Evolutionary conservation across 2,797 vertebrate species (phyloP).

Genomic region (Cichlasoma orientale): DNA sequence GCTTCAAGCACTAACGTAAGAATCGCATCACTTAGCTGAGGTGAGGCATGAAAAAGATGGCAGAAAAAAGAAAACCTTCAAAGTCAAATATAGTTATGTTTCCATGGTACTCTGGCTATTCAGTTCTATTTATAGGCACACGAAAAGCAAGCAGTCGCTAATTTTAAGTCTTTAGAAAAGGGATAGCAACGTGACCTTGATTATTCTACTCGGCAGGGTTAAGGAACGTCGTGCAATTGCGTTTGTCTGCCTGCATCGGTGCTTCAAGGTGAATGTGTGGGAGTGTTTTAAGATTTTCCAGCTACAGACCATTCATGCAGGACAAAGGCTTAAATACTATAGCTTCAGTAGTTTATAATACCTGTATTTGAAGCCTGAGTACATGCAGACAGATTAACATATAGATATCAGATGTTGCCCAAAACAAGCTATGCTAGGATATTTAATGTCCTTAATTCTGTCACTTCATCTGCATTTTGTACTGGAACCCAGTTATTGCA

Average conservation of each 20-base stretch:
- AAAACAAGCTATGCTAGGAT: background rate
- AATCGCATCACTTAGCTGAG: constrained; percentile 16
- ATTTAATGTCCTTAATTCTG: background rate
- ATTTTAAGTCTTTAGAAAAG: constrained; percentile 37
- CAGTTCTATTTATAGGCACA: constrained; percentile 58
- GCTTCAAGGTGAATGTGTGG: constrained; percentile 51
- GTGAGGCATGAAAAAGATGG: constrained; percentile 15
- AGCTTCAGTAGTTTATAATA: constrained; percentile 13
- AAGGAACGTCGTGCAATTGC: constrained; percentile 39
- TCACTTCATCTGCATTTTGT: background rate
- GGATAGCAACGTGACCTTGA: constrained; percentile 43
- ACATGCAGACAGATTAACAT: background rate
- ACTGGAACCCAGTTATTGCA: background rate
- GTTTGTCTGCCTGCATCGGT: constrained; percentile 14
- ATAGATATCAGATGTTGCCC: background rate
- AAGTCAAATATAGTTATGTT: constrained; percentile 48
- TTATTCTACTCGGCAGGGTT: constrained; percentile 19
- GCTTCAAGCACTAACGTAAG: constrained; percentile 25
- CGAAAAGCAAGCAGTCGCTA: constrained; percentile 41
- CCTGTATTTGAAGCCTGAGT: constrained; percentile 52
- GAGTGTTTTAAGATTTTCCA: constrained; percentile 36
- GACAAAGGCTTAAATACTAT: background rate
- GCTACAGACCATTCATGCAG: constrained; percentile 6
- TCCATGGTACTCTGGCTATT: constrained; percentile 33
- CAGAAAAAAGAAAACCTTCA: constrained; percentile 11